Percentiles rank a stretch among this genome's conserved stretches.
Conservation (phyloP, 2,888 invertebrate genomes). For the Dasysyrphus tricinctus region DNA sequence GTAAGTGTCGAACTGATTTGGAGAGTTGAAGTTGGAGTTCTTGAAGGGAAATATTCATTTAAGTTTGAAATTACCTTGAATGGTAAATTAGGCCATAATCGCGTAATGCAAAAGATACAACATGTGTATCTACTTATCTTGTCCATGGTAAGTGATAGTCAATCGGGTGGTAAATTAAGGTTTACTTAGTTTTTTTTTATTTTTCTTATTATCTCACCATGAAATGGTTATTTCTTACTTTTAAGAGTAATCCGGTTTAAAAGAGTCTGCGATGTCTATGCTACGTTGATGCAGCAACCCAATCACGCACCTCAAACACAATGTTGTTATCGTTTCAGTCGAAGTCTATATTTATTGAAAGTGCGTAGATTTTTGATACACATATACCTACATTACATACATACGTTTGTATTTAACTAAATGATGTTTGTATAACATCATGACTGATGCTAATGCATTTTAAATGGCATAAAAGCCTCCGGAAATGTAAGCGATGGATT, state of each 20-base stretch:
- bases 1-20: conserved; percentile 11
- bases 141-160: conserved; percentile 42
- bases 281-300: conserved; percentile 14
- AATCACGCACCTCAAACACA: conserved; percentile 19
- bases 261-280: conserved; percentile 5
- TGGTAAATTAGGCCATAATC: conserved; percentile 47
- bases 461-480: background rate
- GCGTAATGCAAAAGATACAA: conserved; percentile 16
- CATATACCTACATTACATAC: too few species aligned
- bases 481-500: background rate
- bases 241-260: conserved; percentile 45
- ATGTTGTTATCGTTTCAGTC: background rate
- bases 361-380: conserved; percentile 7
- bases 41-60: conserved; percentile 38
- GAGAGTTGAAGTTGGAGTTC: conserved; percentile 34
- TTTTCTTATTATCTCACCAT: conserved; percentile 17
- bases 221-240: conserved; percentile 29
- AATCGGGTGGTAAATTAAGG: conserved; percentile 30
- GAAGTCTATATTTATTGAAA: conserved; percentile 8
- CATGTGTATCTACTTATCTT: conserved; percentile 52
- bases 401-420: background rate
- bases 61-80: conserved; percentile 35
- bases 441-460: background rate
- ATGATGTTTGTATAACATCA: background rate
- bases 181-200: background rate